These are phyloP conservation scores for Brassicogethes aeneus DNA, from an alignment of 2,888 invertebrate genomes.

Conservation along the genomic window DNA sequence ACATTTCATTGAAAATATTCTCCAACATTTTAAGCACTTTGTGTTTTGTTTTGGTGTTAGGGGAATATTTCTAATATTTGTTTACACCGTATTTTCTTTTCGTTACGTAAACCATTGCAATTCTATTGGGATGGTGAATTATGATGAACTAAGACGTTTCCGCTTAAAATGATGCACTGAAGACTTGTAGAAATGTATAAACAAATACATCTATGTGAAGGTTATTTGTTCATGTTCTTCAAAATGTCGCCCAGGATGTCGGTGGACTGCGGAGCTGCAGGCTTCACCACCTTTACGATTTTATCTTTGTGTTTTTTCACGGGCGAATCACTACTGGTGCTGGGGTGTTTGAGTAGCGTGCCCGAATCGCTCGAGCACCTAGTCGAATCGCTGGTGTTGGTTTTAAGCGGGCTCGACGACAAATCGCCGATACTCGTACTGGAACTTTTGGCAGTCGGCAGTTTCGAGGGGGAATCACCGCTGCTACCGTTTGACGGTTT, in stretches of 20 bases:
- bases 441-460: not conserved
- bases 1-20: too few species aligned
- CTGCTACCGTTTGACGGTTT: conserved; percentile 9
- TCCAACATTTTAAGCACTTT: too few species aligned
- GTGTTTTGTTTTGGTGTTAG: too few species aligned
- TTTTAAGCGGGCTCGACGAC: not conserved
- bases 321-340: conserved; percentile 4
- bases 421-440: not conserved
- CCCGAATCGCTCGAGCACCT: not conserved
- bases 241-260: conserved; percentile 39
- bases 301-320: conserved; percentile 24
- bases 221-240: conserved; percentile 32
- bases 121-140: too few species aligned
- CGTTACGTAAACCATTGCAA: too few species aligned
- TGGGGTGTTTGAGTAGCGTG: not conserved
- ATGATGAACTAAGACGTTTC: too few species aligned
- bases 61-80: too few species aligned
- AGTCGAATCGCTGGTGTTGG: not conserved
- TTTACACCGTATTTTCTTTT: too few species aligned
- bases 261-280: conserved; percentile 29
- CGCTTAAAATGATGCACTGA: too few species aligned
- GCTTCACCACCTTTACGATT: conserved; percentile 28
- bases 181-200: too few species aligned
- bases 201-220: conserved; percentile 12
- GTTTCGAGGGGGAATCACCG: not conserved